These are phyloP conservation scores for Caenorhabditis sp. DNA, from an alignment of 2,888 invertebrate species.

Conservation along the genomic window DNA sequence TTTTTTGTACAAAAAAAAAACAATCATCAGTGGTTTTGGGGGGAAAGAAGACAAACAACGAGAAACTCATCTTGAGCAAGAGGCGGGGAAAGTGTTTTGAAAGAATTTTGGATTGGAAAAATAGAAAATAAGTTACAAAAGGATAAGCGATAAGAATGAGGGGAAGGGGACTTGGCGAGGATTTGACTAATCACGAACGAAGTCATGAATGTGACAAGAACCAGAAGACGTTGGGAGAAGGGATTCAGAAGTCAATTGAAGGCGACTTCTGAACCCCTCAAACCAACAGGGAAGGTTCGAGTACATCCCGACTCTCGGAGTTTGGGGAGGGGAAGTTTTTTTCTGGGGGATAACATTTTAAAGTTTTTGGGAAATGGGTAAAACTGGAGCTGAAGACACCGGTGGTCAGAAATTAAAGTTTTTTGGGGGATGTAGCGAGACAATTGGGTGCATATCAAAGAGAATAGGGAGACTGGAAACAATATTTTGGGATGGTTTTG, in stretches of 20 bases:
- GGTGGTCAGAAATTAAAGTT: slow-evolving; percentile 29
- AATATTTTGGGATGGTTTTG: slow-evolving; percentile 19
- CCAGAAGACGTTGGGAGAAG: slow-evolving; percentile 19
- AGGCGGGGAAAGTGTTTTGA: slow-evolving; percentile 3
- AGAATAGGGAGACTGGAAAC: slow-evolving; percentile 21
- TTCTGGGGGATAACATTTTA: slow-evolving; percentile 4
- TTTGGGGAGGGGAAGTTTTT: background rate
- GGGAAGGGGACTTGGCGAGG: slow-evolving; percentile 27
- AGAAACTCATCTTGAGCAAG: slow-evolving; percentile 28
- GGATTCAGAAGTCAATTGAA: background rate
- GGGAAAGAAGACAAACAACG: background rate
- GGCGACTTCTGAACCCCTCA: background rate
- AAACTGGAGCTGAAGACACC: slow-evolving; percentile 40
- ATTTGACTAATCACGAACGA: slow-evolving; percentile 67
- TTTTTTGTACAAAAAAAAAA: slow-evolving; percentile 38
- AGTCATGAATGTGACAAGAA: slow-evolving; percentile 57
- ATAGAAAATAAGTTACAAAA: slow-evolving; percentile 27
- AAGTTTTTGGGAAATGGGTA: background rate
- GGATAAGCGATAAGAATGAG: background rate
- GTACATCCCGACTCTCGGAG: slow-evolving; percentile 61
- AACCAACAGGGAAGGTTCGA: slow-evolving; percentile 49
- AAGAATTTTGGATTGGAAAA: slow-evolving; percentile 26
- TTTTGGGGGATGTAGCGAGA: background rate
- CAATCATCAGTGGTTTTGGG: slow-evolving; percentile 34
- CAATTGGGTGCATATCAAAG: slow-evolving; percentile 41